These are phyloP conservation scores for Melanotaenia trifasciata DNA, from an alignment of 2,797 vertebrate species.

Conservation along the genomic window DNA sequence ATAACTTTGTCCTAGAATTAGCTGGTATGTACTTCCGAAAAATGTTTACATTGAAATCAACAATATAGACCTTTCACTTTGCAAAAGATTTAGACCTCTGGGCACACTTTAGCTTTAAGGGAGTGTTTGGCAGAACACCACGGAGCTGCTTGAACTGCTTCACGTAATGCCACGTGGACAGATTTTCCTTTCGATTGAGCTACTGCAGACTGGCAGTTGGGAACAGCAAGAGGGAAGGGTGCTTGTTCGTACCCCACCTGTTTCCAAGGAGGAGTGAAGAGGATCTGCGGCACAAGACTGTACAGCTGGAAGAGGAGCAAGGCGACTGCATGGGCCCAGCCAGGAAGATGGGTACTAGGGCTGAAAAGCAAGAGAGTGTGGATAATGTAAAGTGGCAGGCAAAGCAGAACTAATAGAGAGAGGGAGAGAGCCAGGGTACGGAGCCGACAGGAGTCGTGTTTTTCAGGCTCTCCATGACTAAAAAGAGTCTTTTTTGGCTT, in stretches of 20 bases:
- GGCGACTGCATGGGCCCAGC: slow-evolving; percentile 62
- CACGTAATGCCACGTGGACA: slow-evolving; percentile 58
- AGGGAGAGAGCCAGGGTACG: slow-evolving; percentile 77
- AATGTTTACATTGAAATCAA: slow-evolving; percentile 15
- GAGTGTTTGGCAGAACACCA: slow-evolving; percentile 69
- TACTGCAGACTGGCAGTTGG: slow-evolving; percentile 40
- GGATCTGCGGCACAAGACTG: slow-evolving; percentile 81
- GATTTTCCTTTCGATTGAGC: slow-evolving; percentile 59
- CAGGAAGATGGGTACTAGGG: slow-evolving; percentile 62
- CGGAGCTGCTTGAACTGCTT: slow-evolving; percentile 56
- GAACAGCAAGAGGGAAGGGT: slow-evolving; percentile 51
- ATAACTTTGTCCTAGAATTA: not conserved
- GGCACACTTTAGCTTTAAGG: slow-evolving; percentile 71
- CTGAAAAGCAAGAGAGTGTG: slow-evolving; percentile 77
- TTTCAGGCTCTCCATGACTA: slow-evolving; percentile 42
- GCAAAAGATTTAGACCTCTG: slow-evolving; percentile 63
- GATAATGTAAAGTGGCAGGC: slow-evolving; percentile 80
- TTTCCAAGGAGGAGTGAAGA: slow-evolving; percentile 77
- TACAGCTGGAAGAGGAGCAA: slow-evolving; percentile 82
- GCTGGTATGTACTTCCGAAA: not conserved
- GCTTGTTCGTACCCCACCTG: slow-evolving; percentile 24
- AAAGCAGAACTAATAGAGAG: slow-evolving; percentile 82
- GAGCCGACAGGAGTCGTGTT: slow-evolving; percentile 57
- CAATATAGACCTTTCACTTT: not conserved
- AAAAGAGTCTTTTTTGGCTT: slow-evolving; percentile 62